These are phyloP conservation scores for Nesospiza acunhae DNA, from an alignment of 2,113 vertebrate genomes.

Conservation along the genomic window DNA sequence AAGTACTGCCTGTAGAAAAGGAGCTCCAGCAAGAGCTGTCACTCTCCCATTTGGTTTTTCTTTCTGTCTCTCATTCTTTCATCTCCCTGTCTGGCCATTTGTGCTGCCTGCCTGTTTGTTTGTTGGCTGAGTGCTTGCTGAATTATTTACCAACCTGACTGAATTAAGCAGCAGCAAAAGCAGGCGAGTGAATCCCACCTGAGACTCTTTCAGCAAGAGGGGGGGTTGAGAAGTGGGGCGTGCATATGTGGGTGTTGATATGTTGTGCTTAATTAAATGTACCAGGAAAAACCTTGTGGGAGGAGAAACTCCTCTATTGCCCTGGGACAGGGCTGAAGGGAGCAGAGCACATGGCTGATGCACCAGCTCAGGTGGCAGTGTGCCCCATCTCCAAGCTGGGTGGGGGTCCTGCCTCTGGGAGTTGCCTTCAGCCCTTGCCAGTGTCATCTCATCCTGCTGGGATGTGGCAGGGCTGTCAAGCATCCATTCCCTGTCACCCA, in stretches of 20 bases:
- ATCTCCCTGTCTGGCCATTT: conserved; percentile 4
- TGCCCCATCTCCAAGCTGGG: not conserved
- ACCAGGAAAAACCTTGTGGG: not conserved
- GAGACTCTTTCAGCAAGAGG: conserved; percentile 6
- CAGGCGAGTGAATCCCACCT: conserved; percentile 33
- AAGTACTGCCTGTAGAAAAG: not conserved
- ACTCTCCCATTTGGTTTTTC: not conserved
- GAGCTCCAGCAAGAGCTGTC: not conserved
- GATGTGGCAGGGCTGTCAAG: conserved; percentile 1
- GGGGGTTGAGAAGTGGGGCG: not conserved
- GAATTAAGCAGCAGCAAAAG: conserved; percentile 57
- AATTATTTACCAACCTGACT: conserved; percentile 64
- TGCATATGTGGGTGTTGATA: not conserved
- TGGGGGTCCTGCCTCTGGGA: not conserved
- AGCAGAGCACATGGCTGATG: not conserved
- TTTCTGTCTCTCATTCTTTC: not conserved
- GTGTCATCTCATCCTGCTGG: not conserved
- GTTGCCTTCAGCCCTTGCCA: not conserved
- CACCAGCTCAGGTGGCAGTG: not conserved
- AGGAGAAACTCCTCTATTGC: not conserved
- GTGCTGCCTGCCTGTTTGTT: conserved; percentile 50
- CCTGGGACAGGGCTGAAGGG: not conserved
- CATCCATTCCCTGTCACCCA: not conserved
- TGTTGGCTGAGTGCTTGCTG: conserved; percentile 58
- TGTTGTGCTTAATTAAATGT: conserved; percentile 34